Percentiles rank a stretch among this genome's conserved stretches.
phyloP scores from a whole-genome alignment of 1,140 invertebrate species.

The Drosophila sturtevanti region DNA sequence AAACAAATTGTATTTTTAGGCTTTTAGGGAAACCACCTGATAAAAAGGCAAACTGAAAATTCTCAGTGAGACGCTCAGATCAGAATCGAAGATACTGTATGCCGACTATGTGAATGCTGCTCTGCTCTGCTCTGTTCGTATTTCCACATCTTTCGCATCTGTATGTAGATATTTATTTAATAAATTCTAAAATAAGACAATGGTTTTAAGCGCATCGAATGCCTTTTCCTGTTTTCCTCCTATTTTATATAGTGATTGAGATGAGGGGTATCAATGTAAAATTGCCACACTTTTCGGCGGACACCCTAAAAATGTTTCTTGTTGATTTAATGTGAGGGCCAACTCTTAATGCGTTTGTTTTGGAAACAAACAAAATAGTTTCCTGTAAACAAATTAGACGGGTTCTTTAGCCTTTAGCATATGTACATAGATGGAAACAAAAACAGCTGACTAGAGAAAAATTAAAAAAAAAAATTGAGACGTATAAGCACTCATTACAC shows the following conservation, averaged over 20 bases:
- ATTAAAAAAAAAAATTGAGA: neutral
- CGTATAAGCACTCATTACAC: neutral
- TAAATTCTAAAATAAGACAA: slow-evolving; percentile 34
- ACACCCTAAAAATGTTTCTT: slow-evolving; percentile 19
- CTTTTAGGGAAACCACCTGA: slow-evolving; percentile 78
- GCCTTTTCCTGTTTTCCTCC: slow-evolving; percentile 1
- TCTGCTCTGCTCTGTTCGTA: neutral
- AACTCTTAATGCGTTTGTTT: slow-evolving; percentile 25
- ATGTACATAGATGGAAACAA: neutral
- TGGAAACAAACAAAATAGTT: slow-evolving; percentile 27
- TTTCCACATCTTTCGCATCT: neutral
- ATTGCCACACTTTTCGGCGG: slow-evolving; percentile 17
- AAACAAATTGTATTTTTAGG: slow-evolving; percentile 74
- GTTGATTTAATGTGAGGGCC: slow-evolving; percentile 26
- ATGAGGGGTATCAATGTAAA: neutral
- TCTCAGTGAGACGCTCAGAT: slow-evolving; percentile 32
- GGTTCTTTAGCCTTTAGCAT: neutral
- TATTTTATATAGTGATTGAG: neutral
- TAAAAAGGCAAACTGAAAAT: slow-evolving; percentile 57
- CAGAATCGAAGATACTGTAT: slow-evolving; percentile 41
- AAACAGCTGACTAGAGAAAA: neutral
- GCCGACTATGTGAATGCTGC: neutral
- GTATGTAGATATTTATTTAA: slow-evolving; percentile 33
- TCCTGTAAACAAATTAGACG: slow-evolving; percentile 23
- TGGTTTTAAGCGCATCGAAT: slow-evolving; percentile 16